A percentile compares a stretch with the other conserved stretches of the same genome.
These are phyloP conservation scores for Ctenicera cuprea DNA, from an alignment of 2,888 invertebrate genomes.

Conservation along the genomic window DNA sequence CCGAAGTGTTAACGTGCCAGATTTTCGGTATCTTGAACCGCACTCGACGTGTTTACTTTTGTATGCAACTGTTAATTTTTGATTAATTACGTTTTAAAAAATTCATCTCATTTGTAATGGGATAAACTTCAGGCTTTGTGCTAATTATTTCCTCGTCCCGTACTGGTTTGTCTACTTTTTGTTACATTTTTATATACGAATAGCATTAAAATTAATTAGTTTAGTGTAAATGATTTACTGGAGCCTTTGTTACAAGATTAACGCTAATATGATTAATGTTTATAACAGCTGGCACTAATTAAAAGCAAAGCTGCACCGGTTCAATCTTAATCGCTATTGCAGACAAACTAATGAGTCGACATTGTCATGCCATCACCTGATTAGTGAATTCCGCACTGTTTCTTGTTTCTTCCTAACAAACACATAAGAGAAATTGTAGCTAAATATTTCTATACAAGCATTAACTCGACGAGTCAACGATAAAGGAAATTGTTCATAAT, in stretches of 20 bases:
- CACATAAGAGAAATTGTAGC: not conserved
- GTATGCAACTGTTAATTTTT: not conserved
- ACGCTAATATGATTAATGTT: conserved; percentile 26
- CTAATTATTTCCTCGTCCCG: not conserved
- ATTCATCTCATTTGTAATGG: not conserved
- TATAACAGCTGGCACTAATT: conserved; percentile 27
- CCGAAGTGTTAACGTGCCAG: conserved; percentile 2
- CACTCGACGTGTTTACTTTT: not conserved
- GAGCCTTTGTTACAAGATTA: conserved; percentile 16
- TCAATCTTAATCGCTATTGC: conserved; percentile 18
- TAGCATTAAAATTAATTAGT: conserved; percentile 19
- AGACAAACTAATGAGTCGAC: conserved; percentile 17
- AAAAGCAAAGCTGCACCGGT: conserved; percentile 20
- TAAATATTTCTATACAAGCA: not conserved
- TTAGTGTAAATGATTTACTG: conserved; percentile 9
- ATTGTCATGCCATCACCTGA: conserved; percentile 19
- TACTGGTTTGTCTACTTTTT: not conserved
- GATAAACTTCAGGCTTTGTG: not conserved
- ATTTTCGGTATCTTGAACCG: not conserved
- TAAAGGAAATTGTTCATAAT: no score
- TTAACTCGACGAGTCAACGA: not conserved
- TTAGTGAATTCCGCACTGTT: not conserved
- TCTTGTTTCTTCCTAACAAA: not conserved
- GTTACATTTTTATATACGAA: not conserved
- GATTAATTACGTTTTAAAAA: not conserved